Evolutionary conservation across 2,113 vertebrate genomes (phyloP).

Genomic region (Mormoops blainvillei): DNA sequence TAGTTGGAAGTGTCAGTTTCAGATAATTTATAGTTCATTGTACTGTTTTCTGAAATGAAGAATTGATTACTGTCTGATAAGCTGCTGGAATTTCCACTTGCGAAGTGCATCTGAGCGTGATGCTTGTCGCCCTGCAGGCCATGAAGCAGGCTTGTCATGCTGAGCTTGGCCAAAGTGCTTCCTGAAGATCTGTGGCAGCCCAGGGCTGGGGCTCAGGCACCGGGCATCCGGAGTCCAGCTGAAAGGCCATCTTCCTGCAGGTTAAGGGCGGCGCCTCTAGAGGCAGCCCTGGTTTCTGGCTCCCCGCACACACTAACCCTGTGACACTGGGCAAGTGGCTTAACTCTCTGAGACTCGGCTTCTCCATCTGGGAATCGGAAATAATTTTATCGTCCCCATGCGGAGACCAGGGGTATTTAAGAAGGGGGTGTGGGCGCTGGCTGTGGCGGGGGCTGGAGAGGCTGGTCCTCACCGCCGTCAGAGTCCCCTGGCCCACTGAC

Average conservation of each 20-base stretch:
- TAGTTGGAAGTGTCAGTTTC: neutral
- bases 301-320: accelerated
- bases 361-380: neutral
- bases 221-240: neutral
- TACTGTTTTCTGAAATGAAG: neutral
- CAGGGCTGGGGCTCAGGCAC: accelerated
- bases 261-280: neutral
- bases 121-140: neutral
- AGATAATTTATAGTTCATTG: neutral
- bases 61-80: conserved; percentile 13
- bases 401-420: neutral
- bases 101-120: neutral
- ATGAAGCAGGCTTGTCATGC: neutral
- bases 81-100: neutral
- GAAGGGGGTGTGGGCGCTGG: neutral
- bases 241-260: neutral
- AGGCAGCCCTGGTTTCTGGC: neutral
- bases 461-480: too few species aligned
- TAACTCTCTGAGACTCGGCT: neutral
- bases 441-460: too few species aligned
- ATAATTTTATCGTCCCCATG: accelerated
- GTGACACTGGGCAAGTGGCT: neutral
- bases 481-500: neutral
- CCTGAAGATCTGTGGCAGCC: neutral
- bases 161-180: neutral